These are phyloP conservation scores for Oppia nitens DNA, from an alignment of 1,140 invertebrate genomes.

Conservation along the genomic window DNA sequence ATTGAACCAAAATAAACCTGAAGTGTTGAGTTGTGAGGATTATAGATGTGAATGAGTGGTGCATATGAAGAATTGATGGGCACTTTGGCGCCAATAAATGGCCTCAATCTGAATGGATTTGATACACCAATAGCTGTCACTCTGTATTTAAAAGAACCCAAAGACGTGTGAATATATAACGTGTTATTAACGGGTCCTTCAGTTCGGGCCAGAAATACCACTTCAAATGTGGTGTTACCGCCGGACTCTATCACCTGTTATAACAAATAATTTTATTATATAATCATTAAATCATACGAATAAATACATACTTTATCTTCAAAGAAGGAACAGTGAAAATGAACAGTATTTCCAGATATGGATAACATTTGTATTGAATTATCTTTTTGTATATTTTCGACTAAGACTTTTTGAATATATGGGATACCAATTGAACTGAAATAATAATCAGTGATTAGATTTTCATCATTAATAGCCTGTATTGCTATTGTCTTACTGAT, in stretches of 20 bases:
- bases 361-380: conserved; percentile 62
- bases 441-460: neutral
- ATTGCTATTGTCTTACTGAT: conserved; percentile 4
- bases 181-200: conserved; percentile 70
- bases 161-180: conserved; percentile 80
- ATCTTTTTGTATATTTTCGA: conserved; percentile 56
- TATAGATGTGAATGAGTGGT: conserved; percentile 77
- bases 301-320: conserved; percentile 52
- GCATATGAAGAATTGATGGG: conserved; percentile 80
- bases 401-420: conserved; percentile 53
- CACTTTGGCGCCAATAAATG: conserved; percentile 69
- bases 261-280: no score
- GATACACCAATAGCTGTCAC: conserved; percentile 61
- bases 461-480: neutral
- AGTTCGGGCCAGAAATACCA: conserved; percentile 79
- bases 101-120: conserved; percentile 71
- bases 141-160: conserved; percentile 65
- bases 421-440: conserved; percentile 61
- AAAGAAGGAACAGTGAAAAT: conserved; percentile 84
- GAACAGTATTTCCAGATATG: conserved; percentile 65
- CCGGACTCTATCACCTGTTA: conserved; percentile 58
- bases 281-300: no score
- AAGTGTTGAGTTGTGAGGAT: conserved; percentile 67
- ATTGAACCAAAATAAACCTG: conserved; percentile 46
- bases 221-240: conserved; percentile 83